phyloP scores from a whole-genome alignment of 2,113 vertebrate genomes.

The Tragelaphus strepsiceros region DNA sequence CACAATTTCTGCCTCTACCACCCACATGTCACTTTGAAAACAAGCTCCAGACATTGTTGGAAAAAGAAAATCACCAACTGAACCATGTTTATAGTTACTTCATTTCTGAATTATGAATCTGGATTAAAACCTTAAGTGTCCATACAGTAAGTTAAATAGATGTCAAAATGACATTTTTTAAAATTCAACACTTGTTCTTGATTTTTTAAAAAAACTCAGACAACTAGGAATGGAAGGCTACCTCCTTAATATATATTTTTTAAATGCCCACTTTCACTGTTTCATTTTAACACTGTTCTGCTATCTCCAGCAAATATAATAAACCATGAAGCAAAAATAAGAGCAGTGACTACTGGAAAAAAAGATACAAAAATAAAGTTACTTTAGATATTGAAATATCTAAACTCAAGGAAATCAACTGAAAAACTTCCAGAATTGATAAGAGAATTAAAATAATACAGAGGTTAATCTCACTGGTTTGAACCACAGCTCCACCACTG shows the following conservation, averaged over 20 bases:
- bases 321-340: conserved; percentile 23
- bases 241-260: background rate
- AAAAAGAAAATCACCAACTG: conserved; percentile 46
- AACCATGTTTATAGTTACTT: conserved; percentile 40
- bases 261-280: conserved; percentile 9
- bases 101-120: conserved; percentile 37
- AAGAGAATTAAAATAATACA: conserved; percentile 29
- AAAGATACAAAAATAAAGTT: conserved; percentile 21
- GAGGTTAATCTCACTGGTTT: background rate
- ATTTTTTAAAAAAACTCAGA: conserved; percentile 22
- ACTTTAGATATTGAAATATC: background rate
- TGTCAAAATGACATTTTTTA: conserved; percentile 41
- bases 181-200: conserved; percentile 11
- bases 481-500: background rate
- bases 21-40: conserved; percentile 58
- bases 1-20: conserved; percentile 25
- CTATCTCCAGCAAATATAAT: background rate
- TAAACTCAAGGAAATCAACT: background rate
- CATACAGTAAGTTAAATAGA: conserved; percentile 4
- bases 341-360: background rate
- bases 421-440: conserved; percentile 1
- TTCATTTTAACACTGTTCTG: conserved; percentile 27
- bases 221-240: background rate
- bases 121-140: conserved; percentile 42
- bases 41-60: conserved; percentile 47